These are phyloP conservation scores for Cossypha caffra DNA, from an alignment of 2,797 vertebrate species.

Conservation along the genomic window DNA sequence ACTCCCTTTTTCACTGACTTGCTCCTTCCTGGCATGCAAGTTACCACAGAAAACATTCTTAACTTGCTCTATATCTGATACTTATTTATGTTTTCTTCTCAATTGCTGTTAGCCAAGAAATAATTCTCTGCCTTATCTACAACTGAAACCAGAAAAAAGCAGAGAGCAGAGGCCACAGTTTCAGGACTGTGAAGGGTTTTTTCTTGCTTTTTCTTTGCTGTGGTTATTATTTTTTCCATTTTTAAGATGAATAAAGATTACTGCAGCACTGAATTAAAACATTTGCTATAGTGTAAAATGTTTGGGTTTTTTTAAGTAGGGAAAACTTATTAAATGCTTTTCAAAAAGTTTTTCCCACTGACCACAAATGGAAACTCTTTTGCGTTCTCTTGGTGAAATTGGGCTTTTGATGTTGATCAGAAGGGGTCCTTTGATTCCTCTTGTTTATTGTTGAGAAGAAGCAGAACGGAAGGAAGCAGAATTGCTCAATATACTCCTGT, in stretches of 20 bases:
- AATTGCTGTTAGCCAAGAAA: not conserved
- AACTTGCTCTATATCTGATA: not conserved
- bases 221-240: not conserved
- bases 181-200: not conserved
- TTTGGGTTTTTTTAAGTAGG: not conserved
- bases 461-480: not conserved
- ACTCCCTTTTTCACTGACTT: not conserved
- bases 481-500: not conserved
- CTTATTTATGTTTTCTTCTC: slow-evolving; percentile 9
- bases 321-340: not conserved
- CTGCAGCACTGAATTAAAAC: not conserved
- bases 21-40: not conserved
- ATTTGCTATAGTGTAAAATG: not conserved
- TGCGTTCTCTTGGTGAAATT: not conserved
- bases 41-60: not conserved
- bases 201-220: not conserved
- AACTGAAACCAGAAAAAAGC: not conserved
- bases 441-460: slow-evolving; percentile 15
- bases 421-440: not conserved
- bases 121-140: not conserved
- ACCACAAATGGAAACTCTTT: not conserved
- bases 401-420: slow-evolving; percentile 5
- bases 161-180: not conserved
- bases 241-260: not conserved
- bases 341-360: not conserved